Base-by-base conservation (phyloP, 2,113 vertebrate species). In the Tetrao urogallus region DNA sequence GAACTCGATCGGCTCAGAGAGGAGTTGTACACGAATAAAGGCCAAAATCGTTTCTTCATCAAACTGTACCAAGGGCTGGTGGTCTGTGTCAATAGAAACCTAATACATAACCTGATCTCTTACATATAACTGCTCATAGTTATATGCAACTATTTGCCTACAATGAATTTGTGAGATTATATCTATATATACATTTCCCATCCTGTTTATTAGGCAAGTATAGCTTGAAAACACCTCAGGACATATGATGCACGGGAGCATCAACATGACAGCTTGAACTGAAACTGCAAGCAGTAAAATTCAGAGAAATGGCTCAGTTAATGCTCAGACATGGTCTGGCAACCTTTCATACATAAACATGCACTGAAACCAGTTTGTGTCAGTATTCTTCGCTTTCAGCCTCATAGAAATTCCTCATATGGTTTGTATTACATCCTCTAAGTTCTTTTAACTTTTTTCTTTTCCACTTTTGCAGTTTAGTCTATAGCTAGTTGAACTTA, bases 251-350 rank as follows among this genome's bases (percentile, higher is more conserved):
- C 52, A 86, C 13, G 13, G 36, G n/a, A n/a, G 6, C 25, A 94
- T 88, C 72, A 85, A 82, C 34, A 72, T 13, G 77, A 88, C 54
- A 90, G 82, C 77, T 72, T 82, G 16, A 85, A 81, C 48, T 93
- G 77, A 71, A 95, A 80, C 36, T 64, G 56, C 71, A 93, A 86
- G 88, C 86, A 94, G 89, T 72, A 83, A 89, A 86, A 87, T 87
- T 64, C 67, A 77, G 66, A 89, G 94, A 93, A 95, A 95, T 73
- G 50, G 69, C 86, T 93, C 95, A 90, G 77, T 82, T 94, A 89
- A 93, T 84, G 91, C 88, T 93, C 64, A 88, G 83, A 93, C 5
- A 34, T 92, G 86, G 88, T 19, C 90, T 94, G 93, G 94, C 91
- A 96, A 83, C 61, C 70, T 96, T 90, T 90, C 91, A 90, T 42